Conservation (phyloP, 2,888 invertebrate genomes). For the Diarsia mendica region DNA sequence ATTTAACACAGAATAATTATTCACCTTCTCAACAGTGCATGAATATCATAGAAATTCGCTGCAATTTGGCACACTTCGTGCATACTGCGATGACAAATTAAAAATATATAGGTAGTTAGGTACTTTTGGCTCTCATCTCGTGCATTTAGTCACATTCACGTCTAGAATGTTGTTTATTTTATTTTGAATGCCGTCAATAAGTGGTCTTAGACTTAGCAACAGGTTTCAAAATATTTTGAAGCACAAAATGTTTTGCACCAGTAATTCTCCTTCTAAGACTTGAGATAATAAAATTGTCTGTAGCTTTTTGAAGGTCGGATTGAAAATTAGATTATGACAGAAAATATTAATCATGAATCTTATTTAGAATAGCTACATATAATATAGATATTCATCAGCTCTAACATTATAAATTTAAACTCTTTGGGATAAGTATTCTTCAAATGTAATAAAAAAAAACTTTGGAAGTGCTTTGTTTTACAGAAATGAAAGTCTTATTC, state of each 20-base stretch:
- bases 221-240: not conserved
- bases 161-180: conserved; percentile 13
- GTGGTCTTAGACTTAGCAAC: conserved; percentile 2
- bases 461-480: not conserved
- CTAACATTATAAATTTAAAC: conserved; percentile 32
- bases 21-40: not conserved
- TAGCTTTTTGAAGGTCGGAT: too few species aligned
- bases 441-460: conserved; percentile 2
- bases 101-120: conserved; percentile 2
- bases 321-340: not conserved
- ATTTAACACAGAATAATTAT: conserved; percentile 10
- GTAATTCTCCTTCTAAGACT: too few species aligned
- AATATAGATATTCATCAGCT: not conserved
- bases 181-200: not conserved
- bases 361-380: not conserved
- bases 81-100: conserved; percentile 12
- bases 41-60: conserved; percentile 18
- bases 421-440: not conserved
- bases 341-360: not conserved
- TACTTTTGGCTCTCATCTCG: conserved; percentile 30
- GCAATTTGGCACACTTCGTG: conserved; percentile 32
- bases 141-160: conserved; percentile 15
- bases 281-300: too few species aligned
- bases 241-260: conserved; percentile 3
- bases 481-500: not conserved